Percentiles rank a stretch among this genome's conserved stretches.
Evolutionary conservation across 2,113 vertebrate genomes (phyloP).

Genomic region (Rhodinocichla rosea): DNA sequence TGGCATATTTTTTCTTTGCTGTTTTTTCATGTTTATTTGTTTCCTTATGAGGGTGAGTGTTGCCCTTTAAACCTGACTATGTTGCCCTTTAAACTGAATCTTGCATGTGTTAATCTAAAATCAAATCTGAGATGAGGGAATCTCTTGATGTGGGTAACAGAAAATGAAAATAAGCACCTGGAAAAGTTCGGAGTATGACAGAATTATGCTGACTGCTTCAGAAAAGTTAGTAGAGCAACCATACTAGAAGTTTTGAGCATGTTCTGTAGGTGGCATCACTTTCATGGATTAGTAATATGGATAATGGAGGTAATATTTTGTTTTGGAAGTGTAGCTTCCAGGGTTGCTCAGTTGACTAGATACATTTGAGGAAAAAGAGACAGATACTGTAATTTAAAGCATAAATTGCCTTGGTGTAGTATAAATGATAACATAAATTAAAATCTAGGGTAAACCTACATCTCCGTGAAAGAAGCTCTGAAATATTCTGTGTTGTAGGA

Average conservation of each 20-base stretch:
- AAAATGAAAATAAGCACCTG: background rate
- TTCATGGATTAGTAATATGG: background rate
- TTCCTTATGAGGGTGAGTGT: background rate
- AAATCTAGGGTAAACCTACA: background rate
- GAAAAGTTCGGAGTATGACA: background rate
- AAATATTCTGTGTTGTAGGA: background rate
- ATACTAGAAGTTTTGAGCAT: background rate
- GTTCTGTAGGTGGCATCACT: background rate
- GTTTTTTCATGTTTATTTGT: background rate
- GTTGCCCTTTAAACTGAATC: background rate
- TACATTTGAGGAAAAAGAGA: background rate
- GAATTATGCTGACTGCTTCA: background rate
- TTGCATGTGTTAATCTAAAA: background rate
- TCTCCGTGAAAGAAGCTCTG: background rate
- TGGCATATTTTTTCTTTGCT: background rate
- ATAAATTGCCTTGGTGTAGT: background rate
- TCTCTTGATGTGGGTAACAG: background rate
- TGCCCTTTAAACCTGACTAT: background rate
- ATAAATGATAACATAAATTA: background rate
- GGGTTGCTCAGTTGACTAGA: background rate
- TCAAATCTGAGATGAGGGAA: background rate
- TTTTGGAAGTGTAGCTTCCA: background rate
- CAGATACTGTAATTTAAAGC: background rate
- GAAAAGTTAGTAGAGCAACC: background rate
- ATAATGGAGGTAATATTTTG: background rate